Base-by-base conservation (phyloP, 2,797 vertebrate species). In the Sus cebifrons region DNA sequence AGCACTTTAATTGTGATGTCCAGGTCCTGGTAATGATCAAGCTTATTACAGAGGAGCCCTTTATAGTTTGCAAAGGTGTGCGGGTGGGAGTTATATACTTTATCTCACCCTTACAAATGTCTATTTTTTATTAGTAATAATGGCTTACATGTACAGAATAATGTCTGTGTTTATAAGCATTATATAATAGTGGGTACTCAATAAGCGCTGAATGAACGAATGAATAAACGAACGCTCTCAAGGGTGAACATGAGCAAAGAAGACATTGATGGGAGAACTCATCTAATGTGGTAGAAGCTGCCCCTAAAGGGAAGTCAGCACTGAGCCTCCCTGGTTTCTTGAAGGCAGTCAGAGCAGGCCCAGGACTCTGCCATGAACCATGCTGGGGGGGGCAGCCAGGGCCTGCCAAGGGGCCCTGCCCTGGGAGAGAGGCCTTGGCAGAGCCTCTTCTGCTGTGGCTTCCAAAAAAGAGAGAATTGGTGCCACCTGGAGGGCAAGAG, bases 401-500 rank as follows among this genome's bases (percentile, higher is more conserved):
- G 7, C n/a, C 44, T 29, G 27, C 58, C 36, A 75, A n/a, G n/a
- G 10, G 16, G 29, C 15, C 3, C 44, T 64, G 21, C 8, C 56
- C 64, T 25, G 58, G 12, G 70, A 54, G 40, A 17, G 29, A 18
- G 29, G 27, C 17, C 1, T 11, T 8, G 20, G 13, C 9, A 65
- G 49, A 21, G 32, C n/a, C 64, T 73, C 27, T 25, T 29, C 14
- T 18, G 7, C 18, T 17, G 29, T 7, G 56, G 21, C 29, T 21
- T 44, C 52, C 58, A 25, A 58, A 36, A 82, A 67, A 84, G 36
- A 68, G 67, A 75, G 60, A 79, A 29, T 7, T 82, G 74, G 56
- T 36, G 88, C 81, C 86, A 62, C 78, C 91, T 95, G 25, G 84
- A 25, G 93, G 94, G 15, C 4, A 40, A 49, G 18, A 67, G 25